These are phyloP conservation scores for Pollachius pollachius DNA, from an alignment of 2,113 vertebrate genomes.

Conservation along the genomic window DNA sequence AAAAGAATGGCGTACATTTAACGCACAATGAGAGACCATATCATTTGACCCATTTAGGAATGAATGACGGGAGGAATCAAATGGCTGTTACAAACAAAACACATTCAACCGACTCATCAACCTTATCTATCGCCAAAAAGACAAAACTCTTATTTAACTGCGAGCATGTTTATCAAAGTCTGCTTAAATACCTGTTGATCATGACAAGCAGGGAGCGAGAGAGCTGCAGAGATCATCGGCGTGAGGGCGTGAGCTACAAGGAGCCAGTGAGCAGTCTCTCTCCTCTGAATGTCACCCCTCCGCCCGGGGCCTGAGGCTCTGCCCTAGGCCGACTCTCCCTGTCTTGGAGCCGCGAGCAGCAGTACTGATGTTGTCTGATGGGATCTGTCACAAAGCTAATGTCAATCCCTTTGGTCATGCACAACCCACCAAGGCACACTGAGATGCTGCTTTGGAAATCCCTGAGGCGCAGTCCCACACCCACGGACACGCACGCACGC, in stretches of 20 bases:
- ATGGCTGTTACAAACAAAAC: too few relatives aligned
- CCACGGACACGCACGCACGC: neutral
- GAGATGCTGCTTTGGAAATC: too few relatives aligned
- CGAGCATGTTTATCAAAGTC: constrained; percentile 24
- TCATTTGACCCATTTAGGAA: too few relatives aligned
- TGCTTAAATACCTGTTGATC: constrained; percentile 25
- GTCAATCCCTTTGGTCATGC: constrained; percentile 69
- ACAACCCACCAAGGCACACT: too few relatives aligned
- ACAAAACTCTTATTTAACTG: constrained; percentile 24
- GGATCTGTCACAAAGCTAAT: constrained; percentile 69
- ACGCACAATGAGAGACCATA: too few relatives aligned
- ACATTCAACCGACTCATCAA: too few relatives aligned
- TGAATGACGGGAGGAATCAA: too few relatives aligned
- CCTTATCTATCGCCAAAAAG: constrained; percentile 48
- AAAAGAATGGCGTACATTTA: too few relatives aligned
- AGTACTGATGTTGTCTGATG: constrained; percentile 58
- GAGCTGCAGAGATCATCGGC: neutral
- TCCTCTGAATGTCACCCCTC: constrained; percentile 47
- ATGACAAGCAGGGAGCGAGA: constrained; percentile 10
- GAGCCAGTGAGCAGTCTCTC: constrained; percentile 3
- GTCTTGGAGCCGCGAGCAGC: constrained; percentile 54
- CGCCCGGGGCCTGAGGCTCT: constrained; percentile 41
- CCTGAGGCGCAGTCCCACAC: too few relatives aligned
- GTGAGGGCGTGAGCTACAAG: constrained; percentile 15
- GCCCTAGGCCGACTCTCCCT: constrained; percentile 43